Base-by-base conservation (phyloP, 2,113 vertebrate genomes). In the Morphnarchus princeps region DNA sequence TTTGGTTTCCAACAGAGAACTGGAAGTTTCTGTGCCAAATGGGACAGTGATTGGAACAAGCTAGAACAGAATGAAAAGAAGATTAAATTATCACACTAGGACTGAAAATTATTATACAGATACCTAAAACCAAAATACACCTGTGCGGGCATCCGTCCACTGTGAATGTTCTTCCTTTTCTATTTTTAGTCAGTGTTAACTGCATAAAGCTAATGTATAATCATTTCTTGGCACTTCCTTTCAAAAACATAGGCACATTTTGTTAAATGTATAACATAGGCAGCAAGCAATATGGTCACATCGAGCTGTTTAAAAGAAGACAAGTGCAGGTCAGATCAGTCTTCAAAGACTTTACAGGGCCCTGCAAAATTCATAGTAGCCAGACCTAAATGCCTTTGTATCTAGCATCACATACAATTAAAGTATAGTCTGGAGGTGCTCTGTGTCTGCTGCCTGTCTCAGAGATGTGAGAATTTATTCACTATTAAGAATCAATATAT, bases 1-100 rank as follows among this genome's bases (percentile, higher is more conserved):
- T 95, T 97, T 97, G 73, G 66, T 93, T 97, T 97, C 92, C 59
- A 96, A 67, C 87, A 93, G 89, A 94, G 77, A 97, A 72, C 49
- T 88, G 66, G 45, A 95, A 69, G 31, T 91, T 95, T 88, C 66
- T 88, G 26, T 96, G 84, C 94, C 93, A 96, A 93, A 94, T 85
- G 25, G 54, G 77, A 97, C 78, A 92, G 29, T 91, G 57, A 95
- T 97, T 92, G 84, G 42, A 93, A 85, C 15, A 57, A 89, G 74
- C 55, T 71, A 71, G 54, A 90, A 86, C 6, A 71, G 40, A 91
- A 95, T 36, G 58, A 57, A 91, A 81, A 92, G 76, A 93, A 92
- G 47, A 80, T 74, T 77, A 93, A 79, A 95, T 92, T 92, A 80
- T 69, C 73, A n/a, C 6, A 4, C 54, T 82, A 90, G 59, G 15